Evolutionary conservation across 2,113 vertebrate species (phyloP).

Genomic region (Maccullochella peelii): DNA sequence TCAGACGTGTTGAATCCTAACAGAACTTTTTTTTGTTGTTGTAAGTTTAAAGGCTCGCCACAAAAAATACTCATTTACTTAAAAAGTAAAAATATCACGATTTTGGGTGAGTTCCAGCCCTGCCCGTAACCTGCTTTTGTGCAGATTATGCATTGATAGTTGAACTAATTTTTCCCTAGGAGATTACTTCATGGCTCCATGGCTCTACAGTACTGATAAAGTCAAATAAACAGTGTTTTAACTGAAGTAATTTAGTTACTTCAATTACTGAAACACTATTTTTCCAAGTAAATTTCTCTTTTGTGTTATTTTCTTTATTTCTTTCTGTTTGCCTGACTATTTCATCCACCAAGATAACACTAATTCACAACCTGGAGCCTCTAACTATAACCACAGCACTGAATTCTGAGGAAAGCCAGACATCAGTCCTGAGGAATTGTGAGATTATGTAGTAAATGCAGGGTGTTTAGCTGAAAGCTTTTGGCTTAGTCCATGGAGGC

Average conservation of each 20-base stretch:
- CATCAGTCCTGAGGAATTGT: slow-evolving; percentile 45
- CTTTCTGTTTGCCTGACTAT: neutral
- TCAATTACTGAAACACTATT: neutral
- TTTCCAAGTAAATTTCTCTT: neutral
- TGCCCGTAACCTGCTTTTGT: slow-evolving; percentile 12
- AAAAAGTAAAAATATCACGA: neutral
- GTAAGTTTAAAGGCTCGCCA: neutral
- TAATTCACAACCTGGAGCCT: neutral
- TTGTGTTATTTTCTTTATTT: neutral
- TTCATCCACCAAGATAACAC: neutral
- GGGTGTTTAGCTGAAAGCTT: slow-evolving; percentile 45
- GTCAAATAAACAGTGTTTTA: neutral
- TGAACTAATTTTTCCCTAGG: neutral
- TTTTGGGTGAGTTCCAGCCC: neutral
- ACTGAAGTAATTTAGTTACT: neutral
- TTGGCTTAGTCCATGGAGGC: slow-evolving; percentile 46
- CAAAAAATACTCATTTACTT: neutral
- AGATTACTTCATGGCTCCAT: neutral
- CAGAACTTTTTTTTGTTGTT: neutral
- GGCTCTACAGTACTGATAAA: too few relatives aligned
- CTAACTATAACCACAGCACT: neutral
- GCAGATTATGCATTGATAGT: slow-evolving; percentile 9
- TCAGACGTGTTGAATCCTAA: slow-evolving; percentile 2
- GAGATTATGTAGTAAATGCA: slow-evolving; percentile 63
- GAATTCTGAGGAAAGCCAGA: slow-evolving; percentile 22